These are phyloP conservation scores for Hypotaenidia philippensis DNA, from an alignment of 2,797 vertebrate species.

Conservation along the genomic window DNA sequence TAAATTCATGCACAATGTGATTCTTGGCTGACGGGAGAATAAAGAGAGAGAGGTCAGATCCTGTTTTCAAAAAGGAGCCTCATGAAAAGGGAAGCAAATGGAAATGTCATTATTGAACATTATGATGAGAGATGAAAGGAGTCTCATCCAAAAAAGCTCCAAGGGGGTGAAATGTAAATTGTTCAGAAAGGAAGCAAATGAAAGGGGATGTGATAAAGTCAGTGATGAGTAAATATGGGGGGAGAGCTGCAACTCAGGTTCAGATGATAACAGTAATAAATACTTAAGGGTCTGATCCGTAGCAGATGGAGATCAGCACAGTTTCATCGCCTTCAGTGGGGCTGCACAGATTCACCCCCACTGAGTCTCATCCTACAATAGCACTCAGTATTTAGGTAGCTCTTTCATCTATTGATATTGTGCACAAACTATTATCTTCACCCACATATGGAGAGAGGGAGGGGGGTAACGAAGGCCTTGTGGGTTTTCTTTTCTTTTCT, in stretches of 20 bases:
- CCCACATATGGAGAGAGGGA: neutral
- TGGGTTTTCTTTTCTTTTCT: neutral
- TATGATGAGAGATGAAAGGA: slow-evolving; percentile 73
- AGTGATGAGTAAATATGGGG: slow-evolving; percentile 25
- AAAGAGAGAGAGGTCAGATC: slow-evolving; percentile 59
- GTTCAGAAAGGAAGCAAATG: slow-evolving; percentile 57
- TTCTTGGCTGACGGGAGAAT: slow-evolving; percentile 46
- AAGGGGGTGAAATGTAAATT: slow-evolving; percentile 73
- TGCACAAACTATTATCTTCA: neutral
- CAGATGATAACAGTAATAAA: slow-evolving; percentile 10
- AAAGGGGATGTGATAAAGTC: slow-evolving; percentile 59
- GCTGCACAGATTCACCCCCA: neutral
- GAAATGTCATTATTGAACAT: slow-evolving; percentile 74
- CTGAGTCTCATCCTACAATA: neutral
- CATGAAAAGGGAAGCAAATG: slow-evolving; percentile 67
- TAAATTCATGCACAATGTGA: slow-evolving; percentile 57
- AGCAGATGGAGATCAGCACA: neutral
- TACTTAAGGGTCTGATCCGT: neutral
- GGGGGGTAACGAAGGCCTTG: neutral
- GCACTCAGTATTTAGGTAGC: neutral
- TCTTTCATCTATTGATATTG: neutral
- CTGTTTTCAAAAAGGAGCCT: slow-evolving; percentile 60
- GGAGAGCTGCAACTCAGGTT: neutral
- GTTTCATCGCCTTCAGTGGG: neutral
- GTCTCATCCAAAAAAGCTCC: slow-evolving; percentile 21